Evolutionary conservation across 2,113 vertebrate species (phyloP).

Genomic region (Hassar affinis): DNA sequence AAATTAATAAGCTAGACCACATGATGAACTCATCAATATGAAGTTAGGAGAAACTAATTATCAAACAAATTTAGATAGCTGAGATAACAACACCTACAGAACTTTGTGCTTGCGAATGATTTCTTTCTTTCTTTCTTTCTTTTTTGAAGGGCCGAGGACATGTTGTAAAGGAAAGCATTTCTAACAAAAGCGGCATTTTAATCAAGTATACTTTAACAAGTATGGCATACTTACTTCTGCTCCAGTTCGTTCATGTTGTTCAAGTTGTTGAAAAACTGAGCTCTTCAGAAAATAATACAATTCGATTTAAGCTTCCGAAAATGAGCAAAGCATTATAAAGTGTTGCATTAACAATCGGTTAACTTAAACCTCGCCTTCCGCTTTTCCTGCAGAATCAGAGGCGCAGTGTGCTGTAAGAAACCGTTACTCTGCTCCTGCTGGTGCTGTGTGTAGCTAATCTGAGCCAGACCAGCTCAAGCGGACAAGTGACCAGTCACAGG

Average conservation of each 20-base stretch:
- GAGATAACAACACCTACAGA: neutral
- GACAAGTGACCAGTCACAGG: slow-evolving; percentile 1
- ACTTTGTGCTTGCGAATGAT: neutral
- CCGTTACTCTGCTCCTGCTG: neutral
- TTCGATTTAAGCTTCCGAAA: neutral
- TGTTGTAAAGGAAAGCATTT: neutral
- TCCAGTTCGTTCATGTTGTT: neutral
- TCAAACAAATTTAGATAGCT: neutral
- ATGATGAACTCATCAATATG: neutral
- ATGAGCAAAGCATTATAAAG: neutral
- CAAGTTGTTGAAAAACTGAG: neutral
- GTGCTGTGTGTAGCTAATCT: neutral
- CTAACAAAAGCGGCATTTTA: neutral
- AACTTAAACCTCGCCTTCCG: neutral
- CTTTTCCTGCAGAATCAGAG: neutral
- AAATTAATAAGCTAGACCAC: neutral
- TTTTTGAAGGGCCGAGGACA: neutral
- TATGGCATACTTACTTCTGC: neutral
- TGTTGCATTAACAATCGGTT: neutral
- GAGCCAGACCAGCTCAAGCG: neutral
- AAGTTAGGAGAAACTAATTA: neutral
- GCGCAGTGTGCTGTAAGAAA: neutral
- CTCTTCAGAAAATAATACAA: neutral
- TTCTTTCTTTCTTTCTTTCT: too few species aligned
- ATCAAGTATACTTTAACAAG: neutral